Evolutionary conservation across 2,113 vertebrate species (phyloP).

Genomic region (Fukomys damarensis): DNA sequence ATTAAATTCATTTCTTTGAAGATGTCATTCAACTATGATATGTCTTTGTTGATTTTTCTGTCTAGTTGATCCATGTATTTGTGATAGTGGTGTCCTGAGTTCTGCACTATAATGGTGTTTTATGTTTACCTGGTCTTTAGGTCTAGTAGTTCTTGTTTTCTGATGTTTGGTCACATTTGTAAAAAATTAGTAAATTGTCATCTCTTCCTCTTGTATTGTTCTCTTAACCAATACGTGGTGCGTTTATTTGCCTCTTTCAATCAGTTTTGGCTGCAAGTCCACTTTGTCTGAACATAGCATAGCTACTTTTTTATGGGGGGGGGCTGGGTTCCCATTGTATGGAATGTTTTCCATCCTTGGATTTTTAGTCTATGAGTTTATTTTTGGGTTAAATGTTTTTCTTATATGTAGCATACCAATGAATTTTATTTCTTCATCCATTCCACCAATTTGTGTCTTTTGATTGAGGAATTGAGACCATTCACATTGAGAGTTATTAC

Average conservation of each 20-base stretch:
- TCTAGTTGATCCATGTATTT: neutral
- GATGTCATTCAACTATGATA: neutral
- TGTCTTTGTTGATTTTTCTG: neutral
- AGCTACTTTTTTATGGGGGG: neutral
- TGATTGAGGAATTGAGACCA: neutral
- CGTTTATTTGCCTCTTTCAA: neutral
- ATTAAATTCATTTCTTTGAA: neutral
- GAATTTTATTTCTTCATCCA: neutral
- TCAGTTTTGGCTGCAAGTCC: neutral
- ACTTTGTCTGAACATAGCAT: neutral
- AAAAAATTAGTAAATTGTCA: neutral
- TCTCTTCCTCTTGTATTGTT: neutral
- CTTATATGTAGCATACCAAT: neutral
- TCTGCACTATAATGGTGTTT: neutral
- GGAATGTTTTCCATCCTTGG: neutral
- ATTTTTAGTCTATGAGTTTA: neutral
- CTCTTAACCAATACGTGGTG: neutral
- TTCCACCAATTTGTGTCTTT: neutral
- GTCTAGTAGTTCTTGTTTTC: neutral
- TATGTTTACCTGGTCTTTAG: neutral
- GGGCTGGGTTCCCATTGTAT: neutral
- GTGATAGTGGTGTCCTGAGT: neutral
- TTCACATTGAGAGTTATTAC: neutral
- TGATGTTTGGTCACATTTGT: neutral
- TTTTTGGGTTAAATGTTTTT: neutral